A percentile compares a stretch with the other conserved stretches of the same genome.
Conservation (phyloP, 2,888 invertebrate species). For the Cantharis nigra region DNA sequence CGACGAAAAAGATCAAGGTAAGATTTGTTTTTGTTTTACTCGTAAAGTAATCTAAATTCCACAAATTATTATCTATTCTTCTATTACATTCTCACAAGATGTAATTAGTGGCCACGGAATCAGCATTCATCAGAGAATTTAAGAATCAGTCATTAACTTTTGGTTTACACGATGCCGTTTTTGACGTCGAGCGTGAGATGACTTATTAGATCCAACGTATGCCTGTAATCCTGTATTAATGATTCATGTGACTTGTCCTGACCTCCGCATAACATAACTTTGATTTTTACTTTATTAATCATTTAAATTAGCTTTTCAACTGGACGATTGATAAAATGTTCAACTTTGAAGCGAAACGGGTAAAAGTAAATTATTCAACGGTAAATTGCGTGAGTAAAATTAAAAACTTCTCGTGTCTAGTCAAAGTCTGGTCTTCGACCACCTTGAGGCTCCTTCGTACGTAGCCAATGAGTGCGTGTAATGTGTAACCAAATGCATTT, state of each 20-base stretch:
- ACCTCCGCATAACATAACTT: constrained; percentile 25
- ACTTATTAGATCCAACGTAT: constrained; percentile 24
- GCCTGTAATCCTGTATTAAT: constrained; percentile 29
- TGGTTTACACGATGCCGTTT: constrained; percentile 24
- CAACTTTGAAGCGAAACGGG: neutral
- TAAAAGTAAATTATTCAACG: constrained; percentile 12
- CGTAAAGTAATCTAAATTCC: constrained; percentile 15
- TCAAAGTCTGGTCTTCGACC: constrained; percentile 33
- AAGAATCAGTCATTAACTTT: constrained; percentile 35
- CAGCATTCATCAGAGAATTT: constrained; percentile 29
- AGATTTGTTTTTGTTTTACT: constrained; percentile 3
- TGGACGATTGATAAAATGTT: neutral
- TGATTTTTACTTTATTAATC: constrained; percentile 18
- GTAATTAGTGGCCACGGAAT: constrained; percentile 33
- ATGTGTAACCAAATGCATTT: constrained; percentile 10
- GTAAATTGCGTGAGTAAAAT: constrained; percentile 32
- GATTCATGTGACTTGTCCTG: constrained; percentile 26
- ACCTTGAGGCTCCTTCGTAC: constrained; percentile 14
- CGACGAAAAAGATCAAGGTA: constrained; percentile 84
- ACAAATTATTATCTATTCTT: constrained; percentile 6
- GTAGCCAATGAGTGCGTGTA: constrained; percentile 4
- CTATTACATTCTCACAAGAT: constrained; percentile 26
- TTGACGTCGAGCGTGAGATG: constrained; percentile 17
- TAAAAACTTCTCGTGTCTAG: constrained; percentile 37
- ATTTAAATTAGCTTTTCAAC: constrained; percentile 1